Base-by-base conservation (phyloP, 2,888 invertebrate genomes). In the Acronicta leporina region DNA sequence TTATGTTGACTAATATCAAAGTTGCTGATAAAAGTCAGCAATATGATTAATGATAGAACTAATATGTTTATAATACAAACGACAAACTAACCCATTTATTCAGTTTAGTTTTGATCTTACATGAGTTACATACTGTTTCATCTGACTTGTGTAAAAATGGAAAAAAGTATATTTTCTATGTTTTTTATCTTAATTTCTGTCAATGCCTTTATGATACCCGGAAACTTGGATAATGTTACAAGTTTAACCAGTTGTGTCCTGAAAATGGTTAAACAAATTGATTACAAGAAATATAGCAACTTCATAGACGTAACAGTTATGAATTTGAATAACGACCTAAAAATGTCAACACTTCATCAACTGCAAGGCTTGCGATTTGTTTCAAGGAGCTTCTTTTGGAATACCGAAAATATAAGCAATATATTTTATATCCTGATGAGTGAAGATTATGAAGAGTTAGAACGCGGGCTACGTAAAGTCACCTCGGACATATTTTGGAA, bases 401-500 rank as follows among this genome's bases (percentile, higher is more conserved):
- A 67, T 3, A 44, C 51, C 0, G 67, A 76, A 15, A 68, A 54
- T 20, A 16, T 79, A 7, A 54, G 46, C 13, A 78, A 76, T 53
- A n/a, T 63, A 5, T 62, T 79, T 30, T 84, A 85, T 49, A 59
- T 87, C 5, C 73, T 81, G 10, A 71, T 69, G 44, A 69, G 70
- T 57, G 25, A 62, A n/a, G 49, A 80, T 68, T 77, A 69, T 25
- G 25, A 66, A 16, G 80, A 82, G 41, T 69, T 86, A n/a, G 20
- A 56, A 57, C 38, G 43, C 2, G 80, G 74, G 1, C 55, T 87
- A 13, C 44, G 62, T 10, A 35, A 60, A 33, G 51, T 75, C 5
- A 73, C 59, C 58, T 52, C 64, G 6, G 83, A 84, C 44, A 38
- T 13, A 13, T 79, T 75, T 42, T 88, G 86, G 82, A 83, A 81